Base-by-base conservation (phyloP, 1,140 invertebrate genomes). In the Prorops nasuta region DNA sequence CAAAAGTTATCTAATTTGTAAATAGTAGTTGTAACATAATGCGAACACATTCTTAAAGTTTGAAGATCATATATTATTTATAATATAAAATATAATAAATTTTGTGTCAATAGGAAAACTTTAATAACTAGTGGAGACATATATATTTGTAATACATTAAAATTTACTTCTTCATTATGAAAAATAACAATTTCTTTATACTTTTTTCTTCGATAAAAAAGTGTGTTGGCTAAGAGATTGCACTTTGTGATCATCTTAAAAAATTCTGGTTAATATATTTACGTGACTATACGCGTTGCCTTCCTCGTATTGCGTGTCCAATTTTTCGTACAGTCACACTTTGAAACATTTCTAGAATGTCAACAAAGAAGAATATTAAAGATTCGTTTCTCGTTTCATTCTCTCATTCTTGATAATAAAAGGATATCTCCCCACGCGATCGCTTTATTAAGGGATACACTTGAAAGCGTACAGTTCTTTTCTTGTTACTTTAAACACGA, bases 111-210 rank as follows among this genome's bases (percentile, higher is more conserved):
- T 69, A 71, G 60, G 64, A 72, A 70, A 72, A 67, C 64, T 61
- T 56, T 62, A 71, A 67, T 61, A 71, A 74, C 71, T 73, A 72
- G 63, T 68, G 60, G 62, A 67, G 66, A 61, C 63, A 66, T 66
- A 65, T 65, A 65, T 54, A 60, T 60, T 60, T 67, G 69, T 58
- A 69, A 67, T 71, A 70, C 63, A 68, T 71, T 68, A 69, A 68
- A 68, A 58, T 62, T 67, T 60, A 66, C 61, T 68, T 67, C 58
- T 66, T 67, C 56, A 50, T 74, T 76, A 75, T 73, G 71, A 76
- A 75, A 76, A 77, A 76, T 77, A 77, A 77, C 73, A 75, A 77
- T 74, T 74, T 75, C 60, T 74, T 72, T 71, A 66, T 72, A 72
- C 55, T 64, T 65, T 60, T 66, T 65, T 62, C 35, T 60, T 63